Conservation (phyloP, 64 coral and sea anemone genomes). For the Orbicella faveolata region DNA sequence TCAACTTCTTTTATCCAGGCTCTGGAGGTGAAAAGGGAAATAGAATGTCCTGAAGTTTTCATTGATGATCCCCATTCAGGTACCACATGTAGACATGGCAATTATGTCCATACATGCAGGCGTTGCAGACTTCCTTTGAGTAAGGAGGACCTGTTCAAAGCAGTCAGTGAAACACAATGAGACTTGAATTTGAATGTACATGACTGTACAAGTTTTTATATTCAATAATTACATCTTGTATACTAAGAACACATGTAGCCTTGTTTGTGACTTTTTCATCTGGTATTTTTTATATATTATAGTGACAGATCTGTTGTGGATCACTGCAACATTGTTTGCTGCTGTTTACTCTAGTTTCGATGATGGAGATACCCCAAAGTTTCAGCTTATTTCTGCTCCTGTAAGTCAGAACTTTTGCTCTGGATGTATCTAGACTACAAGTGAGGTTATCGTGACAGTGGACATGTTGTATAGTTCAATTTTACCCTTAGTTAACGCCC, state of each 20-base stretch:
- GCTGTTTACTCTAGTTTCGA: slow-evolving; percentile 81
- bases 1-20: not conserved
- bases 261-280: not conserved
- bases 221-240: too few relatives aligned
- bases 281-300: not conserved
- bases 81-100: not conserved
- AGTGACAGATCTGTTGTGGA: slow-evolving; percentile 93
- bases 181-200: too few relatives aligned
- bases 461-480: not conserved
- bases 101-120: too few relatives aligned
- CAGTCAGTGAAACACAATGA: too few relatives aligned
- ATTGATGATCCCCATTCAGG: slow-evolving; percentile 73
- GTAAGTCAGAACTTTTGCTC: slow-evolving; percentile 52
- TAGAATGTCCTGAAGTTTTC: slow-evolving; percentile 66
- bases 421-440: not conserved
- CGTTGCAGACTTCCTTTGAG: too few relatives aligned
- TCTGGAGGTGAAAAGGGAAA: slow-evolving; percentile 72
- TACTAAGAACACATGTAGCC: too few relatives aligned
- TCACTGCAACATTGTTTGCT: slow-evolving; percentile 76
- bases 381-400: slow-evolving; percentile 69
- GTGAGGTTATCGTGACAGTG: too few relatives aligned
- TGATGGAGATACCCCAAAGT: slow-evolving; percentile 79
- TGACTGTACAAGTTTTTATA: too few relatives aligned
- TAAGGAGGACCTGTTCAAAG: too few relatives aligned
- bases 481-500: too few relatives aligned